Conservation (phyloP, 2,113 vertebrate genomes). For the Axis porcinus region DNA sequence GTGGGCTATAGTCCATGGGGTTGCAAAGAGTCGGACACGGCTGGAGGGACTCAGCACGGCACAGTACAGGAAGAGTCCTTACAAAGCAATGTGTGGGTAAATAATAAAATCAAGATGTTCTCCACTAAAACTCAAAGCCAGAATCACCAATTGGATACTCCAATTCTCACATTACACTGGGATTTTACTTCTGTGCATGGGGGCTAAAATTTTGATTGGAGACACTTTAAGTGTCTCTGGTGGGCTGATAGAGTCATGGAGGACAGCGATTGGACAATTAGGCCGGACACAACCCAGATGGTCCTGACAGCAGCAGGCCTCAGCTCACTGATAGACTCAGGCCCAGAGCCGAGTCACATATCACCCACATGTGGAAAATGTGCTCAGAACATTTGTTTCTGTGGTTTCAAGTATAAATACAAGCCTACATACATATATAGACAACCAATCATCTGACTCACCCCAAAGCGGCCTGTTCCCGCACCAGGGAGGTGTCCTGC, state of each 20-base stretch:
- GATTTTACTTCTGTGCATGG: neutral
- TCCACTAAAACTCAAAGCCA: neutral
- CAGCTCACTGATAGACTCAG: neutral
- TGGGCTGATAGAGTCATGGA: neutral
- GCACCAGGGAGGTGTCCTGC: neutral
- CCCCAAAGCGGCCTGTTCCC: neutral
- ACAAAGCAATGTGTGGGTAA: neutral
- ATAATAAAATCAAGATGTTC: neutral
- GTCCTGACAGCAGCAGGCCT: neutral
- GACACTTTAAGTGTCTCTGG: neutral
- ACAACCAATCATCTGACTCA: neutral
- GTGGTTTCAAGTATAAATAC: neutral
- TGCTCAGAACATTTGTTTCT: neutral
- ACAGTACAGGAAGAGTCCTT: neutral
- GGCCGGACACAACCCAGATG: neutral
- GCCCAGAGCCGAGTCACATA: rapidly evolving
- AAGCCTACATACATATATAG: neutral
- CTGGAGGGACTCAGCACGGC: neutral
- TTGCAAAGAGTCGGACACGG: neutral
- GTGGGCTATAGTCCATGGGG: neutral
- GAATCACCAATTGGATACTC: neutral
- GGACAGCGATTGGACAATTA: neutral
- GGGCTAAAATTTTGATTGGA: neutral
- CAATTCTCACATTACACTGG: neutral
- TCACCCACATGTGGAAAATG: neutral